Evolutionary conservation across 2,888 invertebrate genomes (phyloP), one percentile per base, ranked within the genome.

Genomic region (Perizoma affinitatum): DNA sequence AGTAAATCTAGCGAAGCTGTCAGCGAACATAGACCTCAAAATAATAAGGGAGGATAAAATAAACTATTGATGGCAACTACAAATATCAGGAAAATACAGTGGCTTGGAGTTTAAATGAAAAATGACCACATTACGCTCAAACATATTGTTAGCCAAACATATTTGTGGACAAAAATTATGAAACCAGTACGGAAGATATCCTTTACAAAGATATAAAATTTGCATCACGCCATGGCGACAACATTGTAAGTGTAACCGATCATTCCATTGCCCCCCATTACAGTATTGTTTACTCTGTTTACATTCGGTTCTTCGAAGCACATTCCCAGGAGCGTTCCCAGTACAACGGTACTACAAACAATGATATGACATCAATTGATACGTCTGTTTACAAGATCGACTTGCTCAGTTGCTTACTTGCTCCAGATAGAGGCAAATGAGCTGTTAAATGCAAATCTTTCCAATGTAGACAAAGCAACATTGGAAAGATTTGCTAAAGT

Each of bases 341-440:
- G 76, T 79, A 76, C 59, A 76, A 74, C 73, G 72, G 74, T 75
- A 77, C 76, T 66, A 74, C 76, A 75, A 79, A 83, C 79, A 80
- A 76, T 77, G 70, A 70, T 68, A 72, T 76, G 74, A 74, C 74
- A 74, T 71, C 73, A 63, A 73, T 74, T 68, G 70, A 70, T 71
- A 67, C 70, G 56, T 67, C 69, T 67, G 68, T 73, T 77, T 70
- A 70, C 57, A 64, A 61, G 56, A 50, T 57, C 52, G 44, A 40
- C 47, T 36, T n/a, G 49, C 35, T 36, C n/a, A 48, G 36, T 46
- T 55, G 55, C 48, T 61, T 54, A 61, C 59, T 45, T 58, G 68
- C 52, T 61, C 66, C 55, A 67, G 68, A 65, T 69, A 64, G 63
- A 63, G 58, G 69, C 66, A 67, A 67, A 65, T 64, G 65, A 69